phyloP scores from a whole-genome alignment of 2,113 vertebrate genomes.

The Noturus placidus region DNA sequence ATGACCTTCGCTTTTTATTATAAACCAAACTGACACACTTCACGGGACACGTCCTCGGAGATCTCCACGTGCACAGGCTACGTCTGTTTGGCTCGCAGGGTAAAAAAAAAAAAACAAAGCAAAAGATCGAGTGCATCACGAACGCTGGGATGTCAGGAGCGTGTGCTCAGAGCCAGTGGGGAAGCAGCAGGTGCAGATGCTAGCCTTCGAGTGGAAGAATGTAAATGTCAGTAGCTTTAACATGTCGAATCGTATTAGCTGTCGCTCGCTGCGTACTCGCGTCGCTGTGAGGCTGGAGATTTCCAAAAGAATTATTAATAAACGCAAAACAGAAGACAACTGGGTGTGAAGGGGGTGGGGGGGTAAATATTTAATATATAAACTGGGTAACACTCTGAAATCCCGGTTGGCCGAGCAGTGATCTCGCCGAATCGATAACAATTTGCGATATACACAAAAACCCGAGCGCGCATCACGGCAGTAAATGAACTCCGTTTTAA shows the following conservation, averaged over 20 bases:
- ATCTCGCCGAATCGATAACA: not conserved
- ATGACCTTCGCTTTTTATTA: not conserved
- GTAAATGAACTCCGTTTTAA: not conserved
- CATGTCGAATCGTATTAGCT: slow-evolving; percentile 56
- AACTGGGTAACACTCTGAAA: not conserved
- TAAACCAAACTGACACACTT: not conserved
- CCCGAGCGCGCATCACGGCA: not conserved
- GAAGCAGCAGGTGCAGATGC: slow-evolving; percentile 43
- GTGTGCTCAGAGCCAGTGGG: not conserved
- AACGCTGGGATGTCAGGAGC: not conserved
- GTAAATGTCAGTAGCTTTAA: slow-evolving; percentile 62
- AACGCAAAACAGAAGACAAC: slow-evolving; percentile 56
- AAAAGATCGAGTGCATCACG: not conserved
- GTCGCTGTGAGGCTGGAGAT: slow-evolving; percentile 25
- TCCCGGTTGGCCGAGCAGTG: not conserved
- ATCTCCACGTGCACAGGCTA: not conserved
- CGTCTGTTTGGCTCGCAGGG: slow-evolving; percentile 1
- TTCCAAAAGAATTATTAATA: slow-evolving; percentile 61
- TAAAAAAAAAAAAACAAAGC: too few species aligned
- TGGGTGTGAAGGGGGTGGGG: slow-evolving; percentile 27
- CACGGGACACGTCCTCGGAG: not conserved
- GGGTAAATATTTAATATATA: too few species aligned
- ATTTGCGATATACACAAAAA: not conserved
- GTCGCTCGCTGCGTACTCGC: slow-evolving; percentile 33
- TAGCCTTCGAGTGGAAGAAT: slow-evolving; percentile 54